Conservation (phyloP, 92 coral and sea anemone genomes). For the Meandrina meandrites region DNA sequence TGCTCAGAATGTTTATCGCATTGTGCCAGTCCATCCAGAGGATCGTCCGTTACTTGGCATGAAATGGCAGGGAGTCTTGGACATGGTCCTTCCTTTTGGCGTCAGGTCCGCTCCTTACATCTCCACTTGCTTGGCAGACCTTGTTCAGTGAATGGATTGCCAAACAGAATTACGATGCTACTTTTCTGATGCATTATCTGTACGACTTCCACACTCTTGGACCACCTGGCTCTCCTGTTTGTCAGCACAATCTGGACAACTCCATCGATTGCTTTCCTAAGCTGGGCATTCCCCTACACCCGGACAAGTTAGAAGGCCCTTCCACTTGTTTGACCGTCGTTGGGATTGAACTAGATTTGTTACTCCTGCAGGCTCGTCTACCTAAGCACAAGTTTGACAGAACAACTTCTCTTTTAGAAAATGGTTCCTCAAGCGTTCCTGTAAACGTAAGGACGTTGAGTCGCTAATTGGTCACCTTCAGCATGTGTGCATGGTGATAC, state of each 20-base stretch:
- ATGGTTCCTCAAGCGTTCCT: no score
- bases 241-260: no score
- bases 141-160: no score
- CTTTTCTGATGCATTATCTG: slow-evolving; percentile 23
- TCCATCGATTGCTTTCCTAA: background rate
- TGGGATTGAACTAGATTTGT: slow-evolving; percentile 30
- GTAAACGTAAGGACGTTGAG: no score
- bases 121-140: background rate
- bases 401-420: no score
- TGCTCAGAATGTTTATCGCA: background rate
- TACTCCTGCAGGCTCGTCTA: background rate
- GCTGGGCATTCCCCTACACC: slow-evolving; percentile 29
- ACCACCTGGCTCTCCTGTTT: no score
- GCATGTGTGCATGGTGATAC: background rate
- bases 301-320: slow-evolving; percentile 33
- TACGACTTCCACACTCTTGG: slow-evolving; percentile 36
- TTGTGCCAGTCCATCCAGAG: background rate
- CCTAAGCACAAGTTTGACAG: no score
- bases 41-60: no score
- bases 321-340: slow-evolving; percentile 14
- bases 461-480: slow-evolving; percentile 22
- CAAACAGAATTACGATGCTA: background rate
- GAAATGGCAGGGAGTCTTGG: background rate
- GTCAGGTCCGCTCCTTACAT: slow-evolving; percentile 4
- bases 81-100: slow-evolving; percentile 6